phyloP scores from a whole-genome alignment of 23 tunicate species.

The Ciona savignyi region DNA sequence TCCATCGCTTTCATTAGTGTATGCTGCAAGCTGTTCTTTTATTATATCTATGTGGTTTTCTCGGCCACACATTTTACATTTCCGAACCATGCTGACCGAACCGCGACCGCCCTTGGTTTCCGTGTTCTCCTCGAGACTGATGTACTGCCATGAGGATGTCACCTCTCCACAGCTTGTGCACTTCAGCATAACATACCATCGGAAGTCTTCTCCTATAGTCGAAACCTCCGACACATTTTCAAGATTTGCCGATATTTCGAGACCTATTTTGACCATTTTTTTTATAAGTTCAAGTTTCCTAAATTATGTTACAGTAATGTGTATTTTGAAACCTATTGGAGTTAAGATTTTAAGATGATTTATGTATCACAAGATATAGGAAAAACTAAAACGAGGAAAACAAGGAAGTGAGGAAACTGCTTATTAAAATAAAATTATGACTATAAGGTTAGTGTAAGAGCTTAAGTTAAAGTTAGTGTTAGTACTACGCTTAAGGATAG shows the following conservation, averaged over 20 bases:
- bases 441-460: no score
- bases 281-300: no score
- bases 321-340: no score
- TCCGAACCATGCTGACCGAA: slow-evolving; percentile 77
- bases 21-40: slow-evolving; percentile 42
- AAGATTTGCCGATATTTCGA: slow-evolving; percentile 51
- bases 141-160: slow-evolving; percentile 69
- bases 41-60: slow-evolving; percentile 71
- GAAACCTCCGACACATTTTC: slow-evolving; percentile 60
- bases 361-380: no score
- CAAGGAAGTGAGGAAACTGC: no score
- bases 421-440: no score
- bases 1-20: slow-evolving; percentile 29
- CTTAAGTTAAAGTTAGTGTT: no score
- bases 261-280: slow-evolving; percentile 70
- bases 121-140: slow-evolving; percentile 29
- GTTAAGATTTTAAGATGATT: no score
- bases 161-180: slow-evolving; percentile 81
- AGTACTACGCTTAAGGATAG: no score
- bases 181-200: slow-evolving; percentile 71
- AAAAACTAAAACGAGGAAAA: no score
- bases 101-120: slow-evolving; percentile 93
- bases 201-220: slow-evolving; percentile 67
- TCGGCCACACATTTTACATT: slow-evolving; percentile 84
- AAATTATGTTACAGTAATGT: no score